Conservation (phyloP, 1,140 invertebrate species). For the Luehdorfia chinensis region DNA sequence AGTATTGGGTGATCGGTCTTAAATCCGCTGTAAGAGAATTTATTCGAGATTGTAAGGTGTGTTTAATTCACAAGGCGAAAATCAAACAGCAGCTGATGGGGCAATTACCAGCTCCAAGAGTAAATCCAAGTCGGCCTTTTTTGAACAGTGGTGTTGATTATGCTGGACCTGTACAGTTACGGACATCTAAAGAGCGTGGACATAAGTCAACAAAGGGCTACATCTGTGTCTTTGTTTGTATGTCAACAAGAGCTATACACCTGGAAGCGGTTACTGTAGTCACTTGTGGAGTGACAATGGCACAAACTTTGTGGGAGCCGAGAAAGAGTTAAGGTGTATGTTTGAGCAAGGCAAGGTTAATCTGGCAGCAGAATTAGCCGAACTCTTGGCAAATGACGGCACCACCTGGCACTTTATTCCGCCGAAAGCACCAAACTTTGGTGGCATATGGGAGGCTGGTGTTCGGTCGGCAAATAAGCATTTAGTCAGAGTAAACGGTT, state of each 20-base stretch:
- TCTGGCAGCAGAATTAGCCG: conserved; percentile 8
- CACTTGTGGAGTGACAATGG: conserved; percentile 18
- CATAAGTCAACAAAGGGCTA: conserved; percentile 18
- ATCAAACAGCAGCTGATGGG: conserved; percentile 20
- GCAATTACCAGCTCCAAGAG: conserved; percentile 14
- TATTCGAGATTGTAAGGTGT: conserved; percentile 15
- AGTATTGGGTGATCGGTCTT: conserved; percentile 26
- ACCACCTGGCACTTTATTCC: conserved; percentile 26
- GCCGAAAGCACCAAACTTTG: conserved; percentile 22
- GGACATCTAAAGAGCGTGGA: conserved; percentile 20
- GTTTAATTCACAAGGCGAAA: conserved; percentile 16
- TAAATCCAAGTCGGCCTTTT: conserved; percentile 17
- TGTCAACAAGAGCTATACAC: conserved; percentile 21
- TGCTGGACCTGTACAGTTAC: conserved; percentile 19
- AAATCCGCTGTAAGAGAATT: conserved; percentile 22
- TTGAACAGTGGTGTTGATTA: conserved; percentile 21
- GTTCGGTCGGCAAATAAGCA: conserved; percentile 32
- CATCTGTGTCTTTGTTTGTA: conserved; percentile 24
- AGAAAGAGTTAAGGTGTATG: conserved; percentile 15
- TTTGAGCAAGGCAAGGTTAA: conserved; percentile 9
- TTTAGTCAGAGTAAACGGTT: conserved; percentile 20
- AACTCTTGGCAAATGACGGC: conserved; percentile 17
- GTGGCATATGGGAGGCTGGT: conserved; percentile 28
- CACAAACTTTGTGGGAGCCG: conserved; percentile 18
- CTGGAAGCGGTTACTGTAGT: conserved; percentile 20